These are phyloP conservation scores for Platichthys stellatus DNA, from an alignment of 2,113 vertebrate genomes.

Conservation along the genomic window DNA sequence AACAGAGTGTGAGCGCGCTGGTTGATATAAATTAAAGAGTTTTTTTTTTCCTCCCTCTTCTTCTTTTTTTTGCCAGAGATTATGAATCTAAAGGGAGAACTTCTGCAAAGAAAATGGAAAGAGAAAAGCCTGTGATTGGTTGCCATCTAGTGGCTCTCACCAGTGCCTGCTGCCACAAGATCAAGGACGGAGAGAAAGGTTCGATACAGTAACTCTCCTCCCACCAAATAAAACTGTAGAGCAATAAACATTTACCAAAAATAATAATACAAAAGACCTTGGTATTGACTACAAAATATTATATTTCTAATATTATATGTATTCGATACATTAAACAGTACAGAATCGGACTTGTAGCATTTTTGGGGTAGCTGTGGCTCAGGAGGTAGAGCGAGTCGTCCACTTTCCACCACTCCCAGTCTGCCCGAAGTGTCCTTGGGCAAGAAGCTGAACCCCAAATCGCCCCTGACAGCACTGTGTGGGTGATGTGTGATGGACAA, in stretches of 20 bases:
- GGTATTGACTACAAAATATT: background rate
- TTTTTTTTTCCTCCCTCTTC: constrained; percentile 41
- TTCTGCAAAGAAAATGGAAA: constrained; percentile 36
- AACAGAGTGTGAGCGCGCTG: constrained; percentile 64
- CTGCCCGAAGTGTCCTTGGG: background rate
- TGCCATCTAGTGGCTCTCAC: constrained; percentile 75
- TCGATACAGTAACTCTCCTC: background rate
- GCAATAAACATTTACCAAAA: background rate
- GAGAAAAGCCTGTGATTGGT: constrained; percentile 51
- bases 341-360: too few species aligned
- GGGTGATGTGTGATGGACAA: too few species aligned
- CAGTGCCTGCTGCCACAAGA: background rate
- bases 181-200: background rate
- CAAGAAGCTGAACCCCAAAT: background rate
- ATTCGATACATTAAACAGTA: too few species aligned
- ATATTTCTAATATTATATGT: background rate
- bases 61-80: constrained; percentile 31
- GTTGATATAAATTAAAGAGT: constrained; percentile 76
- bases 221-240: background rate
- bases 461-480: too few species aligned
- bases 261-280: background rate
- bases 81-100: constrained; percentile 55
- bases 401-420: too few species aligned
- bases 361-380: too few species aligned
- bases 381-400: background rate